A percentile compares a stretch with the other conserved stretches of the same genome.
Evolutionary conservation across 2,797 vertebrate species (phyloP).

Genomic region (Florisuga fusca): DNA sequence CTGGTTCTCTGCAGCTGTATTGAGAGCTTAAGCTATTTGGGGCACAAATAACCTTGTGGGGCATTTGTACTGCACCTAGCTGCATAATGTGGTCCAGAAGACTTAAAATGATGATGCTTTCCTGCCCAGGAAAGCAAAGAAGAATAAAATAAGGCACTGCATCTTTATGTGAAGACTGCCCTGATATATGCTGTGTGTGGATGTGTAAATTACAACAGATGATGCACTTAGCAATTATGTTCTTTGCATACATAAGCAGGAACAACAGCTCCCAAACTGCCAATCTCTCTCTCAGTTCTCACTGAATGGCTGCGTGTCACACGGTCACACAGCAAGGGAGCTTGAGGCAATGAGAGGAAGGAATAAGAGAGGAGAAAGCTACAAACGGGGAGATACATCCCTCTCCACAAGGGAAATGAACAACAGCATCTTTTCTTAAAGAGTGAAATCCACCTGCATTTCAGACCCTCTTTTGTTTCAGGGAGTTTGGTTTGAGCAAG

Average conservation of each 20-base stretch:
- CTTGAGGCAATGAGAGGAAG: conserved; percentile 63
- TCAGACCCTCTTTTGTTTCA: background rate
- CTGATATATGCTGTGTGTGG: conserved; percentile 53
- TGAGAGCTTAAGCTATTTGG: background rate
- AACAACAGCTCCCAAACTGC: conserved; percentile 79
- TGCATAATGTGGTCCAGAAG: background rate
- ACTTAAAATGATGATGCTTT: background rate
- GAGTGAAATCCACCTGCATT: background rate
- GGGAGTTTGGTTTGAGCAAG: background rate
- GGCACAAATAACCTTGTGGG: background rate
- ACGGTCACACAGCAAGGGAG: conserved; percentile 67
- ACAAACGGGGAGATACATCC: conserved; percentile 42
- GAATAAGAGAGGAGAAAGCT: conserved; percentile 65
- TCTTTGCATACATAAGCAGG: conserved; percentile 80
- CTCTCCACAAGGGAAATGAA: conserved; percentile 28
- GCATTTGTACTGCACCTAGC: background rate
- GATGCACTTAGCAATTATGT: conserved; percentile 80
- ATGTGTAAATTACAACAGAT: conserved; percentile 80
- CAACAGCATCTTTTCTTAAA: background rate
- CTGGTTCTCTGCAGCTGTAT: background rate
- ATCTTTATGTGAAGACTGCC: conserved; percentile 42
- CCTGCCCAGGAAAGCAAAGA: background rate
- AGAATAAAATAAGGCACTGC: background rate
- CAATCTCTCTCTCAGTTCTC: conserved; percentile 75
- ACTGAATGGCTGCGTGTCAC: conserved; percentile 70